Conservation (phyloP, 2,888 invertebrate genomes). For the Stenotaenia linearis region DNA sequence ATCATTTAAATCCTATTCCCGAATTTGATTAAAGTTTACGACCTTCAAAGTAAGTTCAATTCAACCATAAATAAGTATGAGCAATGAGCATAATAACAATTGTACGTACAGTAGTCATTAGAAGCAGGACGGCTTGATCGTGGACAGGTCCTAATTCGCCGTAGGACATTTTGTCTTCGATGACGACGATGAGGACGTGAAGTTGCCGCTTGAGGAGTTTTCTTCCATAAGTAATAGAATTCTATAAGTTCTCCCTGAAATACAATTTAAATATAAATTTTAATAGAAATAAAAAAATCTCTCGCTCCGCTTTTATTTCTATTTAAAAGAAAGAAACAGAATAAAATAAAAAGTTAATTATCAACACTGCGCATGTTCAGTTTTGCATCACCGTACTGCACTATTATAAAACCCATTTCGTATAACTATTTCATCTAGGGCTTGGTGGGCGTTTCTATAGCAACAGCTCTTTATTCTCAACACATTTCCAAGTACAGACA, state of each 20-base stretch:
- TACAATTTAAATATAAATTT: not conserved
- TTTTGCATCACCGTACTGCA: not conserved
- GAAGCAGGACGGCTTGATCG: conserved; percentile 45
- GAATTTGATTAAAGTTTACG: no score
- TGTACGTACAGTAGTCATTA: conserved; percentile 48
- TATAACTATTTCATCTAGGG: not conserved
- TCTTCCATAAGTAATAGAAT: conserved; percentile 99
- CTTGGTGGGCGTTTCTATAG: not conserved
- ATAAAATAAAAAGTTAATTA: not conserved
- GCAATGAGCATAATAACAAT: no score
- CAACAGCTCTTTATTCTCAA: conserved; percentile 6
- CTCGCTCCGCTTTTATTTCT: not conserved
- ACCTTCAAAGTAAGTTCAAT: no score
- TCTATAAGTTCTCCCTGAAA: conserved; percentile 86
- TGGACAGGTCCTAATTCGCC: conserved; percentile 59
- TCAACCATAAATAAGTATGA: no score
- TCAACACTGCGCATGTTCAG: not conserved
- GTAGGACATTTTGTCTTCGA: conserved; percentile 75
- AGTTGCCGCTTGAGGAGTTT: conserved; percentile 94
- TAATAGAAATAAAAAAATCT: not conserved
- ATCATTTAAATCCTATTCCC: no score
- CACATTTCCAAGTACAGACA: conserved; percentile 15
- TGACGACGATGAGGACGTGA: conserved; percentile 84
- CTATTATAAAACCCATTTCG: not conserved
- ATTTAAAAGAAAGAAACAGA: not conserved